Conservation (phyloP, 1,140 invertebrate genomes). For the Orchesella cincta region DNA sequence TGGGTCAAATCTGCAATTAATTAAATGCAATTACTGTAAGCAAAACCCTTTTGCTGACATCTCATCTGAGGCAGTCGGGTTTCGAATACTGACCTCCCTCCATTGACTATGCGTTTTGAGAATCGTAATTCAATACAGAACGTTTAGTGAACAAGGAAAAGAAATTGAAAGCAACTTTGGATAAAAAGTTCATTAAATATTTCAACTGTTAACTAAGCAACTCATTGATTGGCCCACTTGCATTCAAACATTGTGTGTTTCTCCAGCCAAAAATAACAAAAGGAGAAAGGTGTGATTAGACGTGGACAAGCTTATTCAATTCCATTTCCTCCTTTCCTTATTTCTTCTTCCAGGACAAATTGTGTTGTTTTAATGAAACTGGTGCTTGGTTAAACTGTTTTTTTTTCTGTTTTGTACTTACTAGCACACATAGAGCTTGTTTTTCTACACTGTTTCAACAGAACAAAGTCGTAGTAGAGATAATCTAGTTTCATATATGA, state of each 20-base stretch:
- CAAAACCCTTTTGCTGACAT: background rate
- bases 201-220: background rate
- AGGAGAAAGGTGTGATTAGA: background rate
- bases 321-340: background rate
- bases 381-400: background rate
- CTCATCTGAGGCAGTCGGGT: background rate
- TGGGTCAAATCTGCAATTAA: background rate
- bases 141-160: background rate
- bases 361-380: background rate
- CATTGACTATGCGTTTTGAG: background rate
- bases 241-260: background rate
- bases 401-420: background rate
- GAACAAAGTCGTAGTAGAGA: background rate
- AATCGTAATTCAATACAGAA: too few relatives aligned
- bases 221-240: constrained; percentile 28
- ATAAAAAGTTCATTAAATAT: constrained; percentile 11
- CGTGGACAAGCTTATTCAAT: background rate
- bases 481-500: background rate
- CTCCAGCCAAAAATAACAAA: background rate
- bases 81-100: background rate
- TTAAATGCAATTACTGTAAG: background rate
- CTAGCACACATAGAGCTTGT: background rate
- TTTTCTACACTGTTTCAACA: background rate
- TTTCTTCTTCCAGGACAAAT: background rate
- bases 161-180: constrained; percentile 4